Conservation (phyloP, 2,113 vertebrate species). For the Ranitomeya variabilis region DNA sequence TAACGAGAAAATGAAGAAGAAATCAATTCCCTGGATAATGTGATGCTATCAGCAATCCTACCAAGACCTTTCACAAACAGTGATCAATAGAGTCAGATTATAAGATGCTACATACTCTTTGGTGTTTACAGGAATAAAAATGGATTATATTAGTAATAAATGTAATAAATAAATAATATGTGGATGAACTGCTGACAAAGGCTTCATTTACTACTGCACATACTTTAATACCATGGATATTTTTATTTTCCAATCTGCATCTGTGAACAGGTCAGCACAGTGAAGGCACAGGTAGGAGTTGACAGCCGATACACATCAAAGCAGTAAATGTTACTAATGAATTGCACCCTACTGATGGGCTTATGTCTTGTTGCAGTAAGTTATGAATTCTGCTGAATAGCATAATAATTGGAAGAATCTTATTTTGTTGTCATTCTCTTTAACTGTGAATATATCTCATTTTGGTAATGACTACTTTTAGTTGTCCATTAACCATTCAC, state of each 20-base stretch:
- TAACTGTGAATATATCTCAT: no score
- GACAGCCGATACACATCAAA: background rate
- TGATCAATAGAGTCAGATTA: background rate
- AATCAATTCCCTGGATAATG: background rate
- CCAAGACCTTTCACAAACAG: background rate
- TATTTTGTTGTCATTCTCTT: background rate
- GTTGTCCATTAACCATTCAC: no score
- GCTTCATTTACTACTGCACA: background rate
- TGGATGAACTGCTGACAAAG: background rate
- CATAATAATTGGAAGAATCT: background rate
- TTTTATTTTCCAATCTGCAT: background rate
- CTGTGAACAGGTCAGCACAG: background rate
- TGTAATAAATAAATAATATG: no score
- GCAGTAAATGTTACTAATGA: background rate
- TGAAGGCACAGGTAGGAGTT: background rate
- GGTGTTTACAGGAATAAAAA: background rate
- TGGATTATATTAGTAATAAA: background rate
- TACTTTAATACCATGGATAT: background rate
- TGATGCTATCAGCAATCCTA: background rate
- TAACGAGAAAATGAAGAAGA: constrained; percentile 21
- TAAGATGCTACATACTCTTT: background rate
- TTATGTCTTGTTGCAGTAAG: background rate
- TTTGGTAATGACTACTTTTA: no score
- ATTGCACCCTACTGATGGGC: no score
- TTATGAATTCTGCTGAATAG: background rate